Percentiles rank a stretch among this genome's conserved stretches.
Conservation (phyloP, 2,888 invertebrate genomes). For the Noctua pronuba region DNA sequence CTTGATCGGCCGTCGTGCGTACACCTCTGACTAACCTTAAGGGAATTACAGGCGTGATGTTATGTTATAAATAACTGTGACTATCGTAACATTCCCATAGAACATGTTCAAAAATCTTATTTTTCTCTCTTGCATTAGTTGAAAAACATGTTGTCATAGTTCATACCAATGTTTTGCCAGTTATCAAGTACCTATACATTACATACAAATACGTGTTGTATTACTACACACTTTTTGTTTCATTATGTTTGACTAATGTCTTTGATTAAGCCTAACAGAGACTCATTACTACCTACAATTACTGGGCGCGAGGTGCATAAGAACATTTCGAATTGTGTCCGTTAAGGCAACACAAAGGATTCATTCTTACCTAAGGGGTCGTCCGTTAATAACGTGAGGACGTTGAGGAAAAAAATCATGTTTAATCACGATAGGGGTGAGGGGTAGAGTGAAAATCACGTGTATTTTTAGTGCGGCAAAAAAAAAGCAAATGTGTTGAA, state of each 20-base stretch:
- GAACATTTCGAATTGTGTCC: background rate
- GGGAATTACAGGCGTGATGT: no score
- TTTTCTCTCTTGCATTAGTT: background rate
- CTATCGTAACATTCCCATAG: background rate
- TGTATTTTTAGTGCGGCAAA: no score
- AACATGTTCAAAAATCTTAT: background rate
- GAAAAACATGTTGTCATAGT: background rate
- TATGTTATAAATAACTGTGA: background rate
- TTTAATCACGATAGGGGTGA: no score
- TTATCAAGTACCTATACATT: background rate
- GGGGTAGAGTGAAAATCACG: no score
- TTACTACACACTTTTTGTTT: background rate
- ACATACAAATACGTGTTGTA: background rate
- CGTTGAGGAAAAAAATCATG: no score
- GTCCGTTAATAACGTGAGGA: no score
- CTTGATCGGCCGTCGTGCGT: no score
- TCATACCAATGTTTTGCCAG: background rate
- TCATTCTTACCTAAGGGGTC: no score
- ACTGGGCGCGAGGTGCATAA: background rate
- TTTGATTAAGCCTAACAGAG: background rate
- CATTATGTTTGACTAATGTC: constrained; percentile 25
- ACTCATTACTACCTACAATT: background rate
- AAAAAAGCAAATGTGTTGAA: no score
- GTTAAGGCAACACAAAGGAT: background rate
- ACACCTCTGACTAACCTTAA: no score